Evolutionary conservation across 2,113 vertebrate genomes (phyloP), one percentile per base, ranked within the genome.

Genomic region (Acrocephalus kingi): DNA sequence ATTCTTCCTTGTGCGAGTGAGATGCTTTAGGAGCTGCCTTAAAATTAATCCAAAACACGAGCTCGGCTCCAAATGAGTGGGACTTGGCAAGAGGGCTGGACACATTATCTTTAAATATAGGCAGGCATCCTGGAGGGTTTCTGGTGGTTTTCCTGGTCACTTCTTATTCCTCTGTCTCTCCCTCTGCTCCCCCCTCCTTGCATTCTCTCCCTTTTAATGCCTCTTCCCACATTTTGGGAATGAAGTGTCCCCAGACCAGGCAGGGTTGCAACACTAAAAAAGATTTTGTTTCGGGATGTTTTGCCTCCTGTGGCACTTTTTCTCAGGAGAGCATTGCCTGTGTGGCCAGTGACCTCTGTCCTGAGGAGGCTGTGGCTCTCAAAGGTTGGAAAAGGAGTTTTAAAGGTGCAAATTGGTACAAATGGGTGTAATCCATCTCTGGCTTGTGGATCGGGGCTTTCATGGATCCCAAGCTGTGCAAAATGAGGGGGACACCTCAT

Each of bases 141-240:
- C 76, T 96, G 66, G 56, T 97, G 93, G 86, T 95, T 96, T 96
- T 96, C 80, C 86, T 96, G 96, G 95, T 97, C 95, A 93, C 69
- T 95, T 88, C 73, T 93, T 71, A 81, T 56, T 93, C 52, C 79
- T 84, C 79, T 3, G 6, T 84, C 83, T 90, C 86, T 55, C 54
- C 6, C 51, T 93, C 54, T 0, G 0, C 58, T 91, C 91, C 76
- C 52, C 31, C 0, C 1, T 76, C 75, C 69, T 96, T 95, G 87
- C 88, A 84, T 81, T 87, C 88, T 64, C 61, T 87, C 64, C 66
- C 11, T 90, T 94, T 94, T 84, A 67, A 61, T 87, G 85, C 59
- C 45, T 84, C 55, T 83, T 84, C 35, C 75, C 92, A 88, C 79
- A 90, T 93, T 89, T 92, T 49, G 90, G 76, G 71, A 46, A 90